Evolutionary conservation across 1,140 invertebrate genomes (phyloP).

Genomic region (Meloidogyne floridensis): DNA sequence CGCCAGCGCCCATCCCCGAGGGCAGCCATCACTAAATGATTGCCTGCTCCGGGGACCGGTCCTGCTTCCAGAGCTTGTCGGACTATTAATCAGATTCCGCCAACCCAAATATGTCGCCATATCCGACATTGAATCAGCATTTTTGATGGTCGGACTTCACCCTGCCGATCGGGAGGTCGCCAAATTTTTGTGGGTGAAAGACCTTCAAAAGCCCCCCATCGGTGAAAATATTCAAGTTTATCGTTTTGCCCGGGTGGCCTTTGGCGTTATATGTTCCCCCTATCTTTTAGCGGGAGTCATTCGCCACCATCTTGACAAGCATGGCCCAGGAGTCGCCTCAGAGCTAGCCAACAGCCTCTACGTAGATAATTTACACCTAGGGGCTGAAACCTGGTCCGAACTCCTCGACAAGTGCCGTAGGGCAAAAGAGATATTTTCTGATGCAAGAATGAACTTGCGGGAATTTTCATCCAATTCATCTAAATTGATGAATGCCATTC

Average conservation of each 20-base stretch:
- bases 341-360: background rate
- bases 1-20: background rate
- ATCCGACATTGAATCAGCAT: constrained; percentile 31
- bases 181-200: constrained; percentile 34
- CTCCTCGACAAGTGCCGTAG: background rate
- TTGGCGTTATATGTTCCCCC: constrained; percentile 28
- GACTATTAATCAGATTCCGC: background rate
- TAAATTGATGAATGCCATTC: background rate
- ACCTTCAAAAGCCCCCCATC: background rate
- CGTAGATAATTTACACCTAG: constrained; percentile 25
- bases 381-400: background rate
- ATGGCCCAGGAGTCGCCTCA: background rate
- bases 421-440: constrained; percentile 8
- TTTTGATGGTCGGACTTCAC: constrained; percentile 18
- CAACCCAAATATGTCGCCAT: background rate
- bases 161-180: constrained; percentile 7
- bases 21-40: constrained; percentile 11
- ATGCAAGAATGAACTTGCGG: constrained; percentile 27
- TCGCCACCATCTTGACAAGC: constrained; percentile 18
- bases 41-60: background rate
- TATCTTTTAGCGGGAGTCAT: background rate
- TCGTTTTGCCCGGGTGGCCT: constrained; percentile 18
- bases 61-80: background rate
- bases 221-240: background rate
- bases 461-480: constrained; percentile 13